Percentiles rank a stretch among this genome's conserved stretches.
These are phyloP conservation scores for Globodera rostochiensis DNA, from an alignment of 1,140 invertebrate species.

Conservation along the genomic window DNA sequence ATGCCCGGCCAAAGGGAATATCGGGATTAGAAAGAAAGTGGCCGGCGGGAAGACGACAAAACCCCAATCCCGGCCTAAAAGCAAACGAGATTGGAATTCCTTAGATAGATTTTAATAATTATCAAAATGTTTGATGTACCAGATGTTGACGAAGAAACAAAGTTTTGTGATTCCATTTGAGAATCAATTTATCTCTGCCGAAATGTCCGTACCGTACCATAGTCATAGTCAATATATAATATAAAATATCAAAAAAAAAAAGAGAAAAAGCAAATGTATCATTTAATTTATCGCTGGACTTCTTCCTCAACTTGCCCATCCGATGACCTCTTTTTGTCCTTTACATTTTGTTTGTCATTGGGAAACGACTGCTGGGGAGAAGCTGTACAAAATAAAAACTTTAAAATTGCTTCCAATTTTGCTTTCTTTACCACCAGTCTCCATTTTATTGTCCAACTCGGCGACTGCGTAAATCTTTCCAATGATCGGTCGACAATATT, in stretches of 20 bases:
- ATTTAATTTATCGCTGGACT: not conserved
- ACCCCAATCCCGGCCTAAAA: too few relatives aligned
- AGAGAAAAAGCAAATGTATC: not conserved
- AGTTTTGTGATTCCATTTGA: too few relatives aligned
- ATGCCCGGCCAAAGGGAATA: too few relatives aligned
- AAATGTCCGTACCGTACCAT: too few relatives aligned
- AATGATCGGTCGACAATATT: constrained; percentile 22
- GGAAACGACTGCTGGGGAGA: not conserved
- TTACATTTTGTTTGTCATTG: not conserved
- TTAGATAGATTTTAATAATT: too few relatives aligned
- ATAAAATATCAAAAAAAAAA: not conserved
- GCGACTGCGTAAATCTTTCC: constrained; percentile 11
- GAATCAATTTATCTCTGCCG: too few relatives aligned
- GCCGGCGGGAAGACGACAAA: too few relatives aligned
- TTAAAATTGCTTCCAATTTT: not conserved
- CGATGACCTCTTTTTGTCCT: not conserved
- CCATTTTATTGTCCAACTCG: not conserved
- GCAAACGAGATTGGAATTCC: too few relatives aligned
- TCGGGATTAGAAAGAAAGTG: too few relatives aligned
- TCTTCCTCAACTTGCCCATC: not conserved
- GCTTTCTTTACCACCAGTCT: not conserved
- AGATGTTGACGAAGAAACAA: too few relatives aligned
- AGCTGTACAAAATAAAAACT: not conserved
- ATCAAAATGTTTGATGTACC: too few relatives aligned
- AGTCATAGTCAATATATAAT: not conserved